phyloP scores from a whole-genome alignment of 1,140 invertebrate species.

The Eurosta solidaginis region DNA sequence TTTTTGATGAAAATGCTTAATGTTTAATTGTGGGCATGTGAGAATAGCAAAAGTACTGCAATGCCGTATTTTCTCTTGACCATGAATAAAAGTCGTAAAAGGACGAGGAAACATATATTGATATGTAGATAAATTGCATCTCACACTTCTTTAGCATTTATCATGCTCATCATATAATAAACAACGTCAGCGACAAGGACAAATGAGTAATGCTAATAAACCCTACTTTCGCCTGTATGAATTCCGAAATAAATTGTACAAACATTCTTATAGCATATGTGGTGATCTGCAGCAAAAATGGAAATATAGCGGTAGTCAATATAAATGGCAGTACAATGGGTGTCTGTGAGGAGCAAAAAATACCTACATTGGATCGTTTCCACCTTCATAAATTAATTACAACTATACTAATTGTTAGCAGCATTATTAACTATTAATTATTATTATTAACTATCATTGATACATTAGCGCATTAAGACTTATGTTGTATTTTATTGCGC shows the following conservation, averaged over 20 bases:
- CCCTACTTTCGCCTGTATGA: neutral
- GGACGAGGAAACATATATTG: neutral
- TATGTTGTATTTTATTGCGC: too few relatives aligned
- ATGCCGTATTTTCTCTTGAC: constrained; percentile 10
- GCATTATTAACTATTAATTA: too few relatives aligned
- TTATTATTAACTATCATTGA: too few relatives aligned
- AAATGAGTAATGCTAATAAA: too few relatives aligned
- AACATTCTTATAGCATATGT: neutral
- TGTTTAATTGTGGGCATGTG: neutral
- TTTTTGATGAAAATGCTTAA: neutral
- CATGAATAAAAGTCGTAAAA: constrained; percentile 14
- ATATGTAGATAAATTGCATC: neutral
- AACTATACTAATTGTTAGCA: too few relatives aligned
- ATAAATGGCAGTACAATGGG: neutral
- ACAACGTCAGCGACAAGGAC: neutral
- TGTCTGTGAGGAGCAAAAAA: neutral
- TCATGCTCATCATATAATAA: neutral
- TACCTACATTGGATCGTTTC: neutral
- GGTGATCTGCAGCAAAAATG: neutral
- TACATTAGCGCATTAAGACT: too few relatives aligned
- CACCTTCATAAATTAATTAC: too few relatives aligned
- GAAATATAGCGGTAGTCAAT: neutral
- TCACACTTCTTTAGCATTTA: neutral
- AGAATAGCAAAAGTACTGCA: constrained; percentile 1
- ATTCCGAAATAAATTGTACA: too few relatives aligned